phyloP scores from a whole-genome alignment of 2,888 invertebrate species.

The Tachina fera region DNA sequence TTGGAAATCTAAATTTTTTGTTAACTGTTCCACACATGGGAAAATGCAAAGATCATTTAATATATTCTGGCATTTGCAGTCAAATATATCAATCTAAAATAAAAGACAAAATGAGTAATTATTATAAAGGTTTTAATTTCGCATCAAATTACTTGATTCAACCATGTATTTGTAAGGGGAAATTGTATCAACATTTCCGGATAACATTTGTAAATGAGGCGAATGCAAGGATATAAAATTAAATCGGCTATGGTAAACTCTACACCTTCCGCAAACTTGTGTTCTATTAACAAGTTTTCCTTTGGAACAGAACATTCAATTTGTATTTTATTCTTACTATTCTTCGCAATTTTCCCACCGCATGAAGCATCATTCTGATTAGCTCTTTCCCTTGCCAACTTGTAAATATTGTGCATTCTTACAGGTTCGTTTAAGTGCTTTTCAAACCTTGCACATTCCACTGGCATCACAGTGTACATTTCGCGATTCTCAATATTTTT shows the following conservation, averaged over 20 bases:
- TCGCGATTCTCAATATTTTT: slow-evolving; percentile 82
- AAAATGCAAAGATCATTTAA: slow-evolving; percentile 73
- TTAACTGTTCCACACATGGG: slow-evolving; percentile 16
- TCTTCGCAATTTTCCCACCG: slow-evolving; percentile 27
- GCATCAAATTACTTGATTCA: slow-evolving; percentile 79
- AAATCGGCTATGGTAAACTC: slow-evolving; percentile 92
- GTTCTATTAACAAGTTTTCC: slow-evolving; percentile 83
- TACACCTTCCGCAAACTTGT: slow-evolving; percentile 92
- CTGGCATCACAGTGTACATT: slow-evolving; percentile 84
- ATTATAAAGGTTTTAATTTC: not conserved
- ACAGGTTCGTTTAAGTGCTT: slow-evolving; percentile 92
- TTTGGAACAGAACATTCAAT: slow-evolving; percentile 82
- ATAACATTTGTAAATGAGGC: slow-evolving; percentile 85
- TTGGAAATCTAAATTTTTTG: slow-evolving; percentile 65
- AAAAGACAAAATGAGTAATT: not conserved
- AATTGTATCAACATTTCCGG: slow-evolving; percentile 81
- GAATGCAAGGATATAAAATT: slow-evolving; percentile 89
- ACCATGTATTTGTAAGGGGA: slow-evolving; percentile 88
- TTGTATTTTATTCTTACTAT: slow-evolving; percentile 82
- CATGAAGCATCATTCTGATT: slow-evolving; percentile 77
- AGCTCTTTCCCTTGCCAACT: slow-evolving; percentile 86
- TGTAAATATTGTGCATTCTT: slow-evolving; percentile 92
- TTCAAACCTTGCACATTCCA: slow-evolving; percentile 91
- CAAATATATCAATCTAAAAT: slow-evolving; percentile 78
- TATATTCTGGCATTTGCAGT: slow-evolving; percentile 75